Percentiles rank a stretch among this genome's conserved stretches.
These are phyloP conservation scores for Cygnus atratus DNA, from an alignment of 2,113 vertebrate genomes.

Conservation along the genomic window DNA sequence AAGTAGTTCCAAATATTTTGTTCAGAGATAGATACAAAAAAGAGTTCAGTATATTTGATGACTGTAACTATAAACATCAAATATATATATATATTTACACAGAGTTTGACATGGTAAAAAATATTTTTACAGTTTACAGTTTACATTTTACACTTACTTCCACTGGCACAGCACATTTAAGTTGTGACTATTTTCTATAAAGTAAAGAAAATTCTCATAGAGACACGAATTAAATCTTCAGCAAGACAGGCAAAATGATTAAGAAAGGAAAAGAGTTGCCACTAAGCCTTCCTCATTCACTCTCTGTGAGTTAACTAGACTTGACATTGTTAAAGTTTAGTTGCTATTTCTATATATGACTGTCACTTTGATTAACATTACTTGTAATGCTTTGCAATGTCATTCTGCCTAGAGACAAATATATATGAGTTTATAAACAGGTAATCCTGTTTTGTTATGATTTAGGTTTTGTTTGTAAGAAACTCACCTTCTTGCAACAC, in stretches of 20 bases:
- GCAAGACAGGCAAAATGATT: neutral
- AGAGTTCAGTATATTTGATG: neutral
- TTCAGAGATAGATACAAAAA: neutral
- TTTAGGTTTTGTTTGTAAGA: slow-evolving; percentile 62
- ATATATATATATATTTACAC: neutral
- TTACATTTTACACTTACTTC: neutral
- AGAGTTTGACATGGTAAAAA: neutral
- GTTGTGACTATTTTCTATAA: neutral
- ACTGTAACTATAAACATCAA: neutral
- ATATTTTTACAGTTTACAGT: neutral
- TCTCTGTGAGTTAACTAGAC: neutral
- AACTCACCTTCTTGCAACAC: slow-evolving; percentile 44
- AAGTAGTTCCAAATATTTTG: neutral
- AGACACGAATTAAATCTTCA: neutral
- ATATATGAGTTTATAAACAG: slow-evolving; percentile 50
- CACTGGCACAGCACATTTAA: neutral
- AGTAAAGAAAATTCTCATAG: neutral
- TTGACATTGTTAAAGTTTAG: neutral
- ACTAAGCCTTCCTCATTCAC: neutral
- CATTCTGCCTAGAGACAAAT: slow-evolving; percentile 51
- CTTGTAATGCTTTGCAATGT: slow-evolving; percentile 29
- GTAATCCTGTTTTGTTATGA: slow-evolving; percentile 57
- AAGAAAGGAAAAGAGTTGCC: neutral
- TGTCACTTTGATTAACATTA: slow-evolving; percentile 43
- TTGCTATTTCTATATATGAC: neutral